Evolutionary conservation across 1,140 invertebrate genomes (phyloP).

Genomic region (Chelonus insularis): DNA sequence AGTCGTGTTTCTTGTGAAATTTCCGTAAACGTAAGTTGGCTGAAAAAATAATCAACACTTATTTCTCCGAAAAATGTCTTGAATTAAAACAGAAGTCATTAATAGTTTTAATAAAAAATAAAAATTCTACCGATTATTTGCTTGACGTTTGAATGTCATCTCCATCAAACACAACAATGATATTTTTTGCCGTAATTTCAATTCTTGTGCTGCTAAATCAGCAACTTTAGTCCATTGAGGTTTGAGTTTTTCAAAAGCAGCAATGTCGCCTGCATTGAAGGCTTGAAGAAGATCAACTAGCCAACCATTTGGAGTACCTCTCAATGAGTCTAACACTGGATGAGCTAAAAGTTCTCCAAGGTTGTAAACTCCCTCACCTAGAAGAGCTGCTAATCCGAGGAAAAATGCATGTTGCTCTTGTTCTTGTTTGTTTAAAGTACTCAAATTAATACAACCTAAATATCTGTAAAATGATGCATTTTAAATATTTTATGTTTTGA

Average conservation of each 20-base stretch:
- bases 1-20: conserved; percentile 86
- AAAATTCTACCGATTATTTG: conserved; percentile 63
- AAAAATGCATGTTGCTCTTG: conserved; percentile 87
- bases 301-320: conserved; percentile 84
- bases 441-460: conserved; percentile 87
- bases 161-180: conserved; percentile 96
- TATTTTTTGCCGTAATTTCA: conserved; percentile 88
- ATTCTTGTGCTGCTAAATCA: conserved; percentile 84
- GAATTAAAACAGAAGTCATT: conserved; percentile 15
- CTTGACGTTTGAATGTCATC: conserved; percentile 77
- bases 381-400: conserved; percentile 88
- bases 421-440: conserved; percentile 66
- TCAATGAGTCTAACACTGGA: conserved; percentile 86
- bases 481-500: conserved; percentile 6
- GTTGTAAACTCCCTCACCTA: conserved; percentile 96
- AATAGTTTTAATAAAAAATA: conserved; percentile 3
- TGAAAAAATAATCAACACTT: conserved; percentile 40
- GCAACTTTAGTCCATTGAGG: conserved; percentile 80
- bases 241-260: conserved; percentile 82
- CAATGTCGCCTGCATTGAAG: conserved; percentile 91
- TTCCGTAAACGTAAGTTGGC: conserved; percentile 87
- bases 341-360: conserved; percentile 96
- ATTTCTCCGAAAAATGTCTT: conserved; percentile 14
- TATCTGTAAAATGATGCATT: conserved; percentile 62
- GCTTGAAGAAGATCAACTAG: conserved; percentile 86